Conservation (phyloP, 37 sponge, comb jelly and placozoan genomes). For the Diacarnus erythraeanus region DNA sequence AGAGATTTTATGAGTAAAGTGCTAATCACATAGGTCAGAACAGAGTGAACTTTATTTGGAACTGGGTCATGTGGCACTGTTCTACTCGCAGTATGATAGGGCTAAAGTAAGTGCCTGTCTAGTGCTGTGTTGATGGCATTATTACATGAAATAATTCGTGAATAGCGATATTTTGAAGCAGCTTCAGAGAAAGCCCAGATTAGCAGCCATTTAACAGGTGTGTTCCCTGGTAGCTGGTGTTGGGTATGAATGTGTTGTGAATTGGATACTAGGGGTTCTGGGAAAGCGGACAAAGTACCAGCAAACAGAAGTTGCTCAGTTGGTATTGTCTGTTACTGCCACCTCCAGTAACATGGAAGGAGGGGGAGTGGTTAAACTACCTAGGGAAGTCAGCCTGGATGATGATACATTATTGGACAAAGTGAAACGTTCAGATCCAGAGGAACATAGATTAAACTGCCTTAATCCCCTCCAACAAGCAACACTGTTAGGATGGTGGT, state of each 20-base stretch:
- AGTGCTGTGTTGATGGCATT: not conserved
- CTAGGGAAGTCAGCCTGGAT: slow-evolving; percentile 59
- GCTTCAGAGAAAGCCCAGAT: slow-evolving; percentile 40
- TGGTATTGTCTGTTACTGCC: slow-evolving; percentile 53
- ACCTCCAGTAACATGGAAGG: not conserved
- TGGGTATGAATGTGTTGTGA: not conserved
- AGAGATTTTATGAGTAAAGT: no score
- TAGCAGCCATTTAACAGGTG: slow-evolving; percentile 33
- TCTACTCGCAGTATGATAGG: slow-evolving; percentile 49
- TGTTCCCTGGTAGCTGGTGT: not conserved
- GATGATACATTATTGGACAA: slow-evolving; percentile 83
- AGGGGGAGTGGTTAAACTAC: not conserved
- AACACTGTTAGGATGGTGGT: slow-evolving; percentile 69
- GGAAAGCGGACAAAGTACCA: slow-evolving; percentile 92
- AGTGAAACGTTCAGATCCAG: slow-evolving; percentile 40
- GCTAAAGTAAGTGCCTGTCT: slow-evolving; percentile 41
- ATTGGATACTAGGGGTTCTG: slow-evolving; percentile 51
- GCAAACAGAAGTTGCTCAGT: slow-evolving; percentile 71
- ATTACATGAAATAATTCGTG: not conserved
- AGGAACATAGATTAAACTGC: not conserved
- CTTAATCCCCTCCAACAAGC: slow-evolving; percentile 75
- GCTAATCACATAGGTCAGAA: slow-evolving; percentile 5
- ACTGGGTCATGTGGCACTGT: slow-evolving; percentile 54
- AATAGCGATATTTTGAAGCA: slow-evolving; percentile 40
- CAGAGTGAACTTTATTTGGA: slow-evolving; percentile 62